Evolutionary conservation across 2,113 vertebrate genomes (phyloP), one percentile per base, ranked within the genome.

Genomic region (Diphyllodes magnificus): DNA sequence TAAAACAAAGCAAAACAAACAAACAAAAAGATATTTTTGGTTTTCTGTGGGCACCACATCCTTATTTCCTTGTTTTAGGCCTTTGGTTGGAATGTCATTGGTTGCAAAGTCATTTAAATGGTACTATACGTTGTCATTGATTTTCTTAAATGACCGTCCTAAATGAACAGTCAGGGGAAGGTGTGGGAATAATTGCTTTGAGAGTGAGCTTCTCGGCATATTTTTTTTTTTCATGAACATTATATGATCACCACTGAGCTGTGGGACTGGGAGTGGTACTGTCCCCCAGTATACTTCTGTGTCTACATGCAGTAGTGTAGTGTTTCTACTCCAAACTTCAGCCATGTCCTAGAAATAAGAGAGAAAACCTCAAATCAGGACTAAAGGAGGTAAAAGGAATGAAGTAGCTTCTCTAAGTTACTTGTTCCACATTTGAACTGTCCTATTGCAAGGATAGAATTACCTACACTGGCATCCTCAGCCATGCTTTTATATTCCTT

Each of bases 261-360:
- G 9, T 51, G 40, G 72, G 50, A 27, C 28, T 59, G 33, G 53
- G 56, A 83, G 6, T 21, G 15, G 22, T 3, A 7, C 30, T 24
- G 20, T 33, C 3, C 13, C 9, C 14, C 4, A 1, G 2, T 15
- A 12, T 2, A 42, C 0, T 37, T 69, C 17, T 54, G 3, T 49
- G n/a, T 50, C 42, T n/a, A 4, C 0, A 0, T 47, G 22, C n/a
- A 57, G 12, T 10, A 18, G 2, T 39, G 10, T 11, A 25, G 14
- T 42, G 47, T 15, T 86, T 8, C 18, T 35, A 2, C 19, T 65
- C 54, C 56, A 56, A 51, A 53, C 12, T 60, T 69, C 31, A 57
- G 17, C 22, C 17, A 11, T 24, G 8, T 4, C 28, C 23, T 17
- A 60, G 24, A 65, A 86, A 57, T 25, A 12, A 28, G 18, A 65